Evolutionary conservation across 2,113 vertebrate genomes (phyloP).

Genomic region (Eolophus roseicapilla): DNA sequence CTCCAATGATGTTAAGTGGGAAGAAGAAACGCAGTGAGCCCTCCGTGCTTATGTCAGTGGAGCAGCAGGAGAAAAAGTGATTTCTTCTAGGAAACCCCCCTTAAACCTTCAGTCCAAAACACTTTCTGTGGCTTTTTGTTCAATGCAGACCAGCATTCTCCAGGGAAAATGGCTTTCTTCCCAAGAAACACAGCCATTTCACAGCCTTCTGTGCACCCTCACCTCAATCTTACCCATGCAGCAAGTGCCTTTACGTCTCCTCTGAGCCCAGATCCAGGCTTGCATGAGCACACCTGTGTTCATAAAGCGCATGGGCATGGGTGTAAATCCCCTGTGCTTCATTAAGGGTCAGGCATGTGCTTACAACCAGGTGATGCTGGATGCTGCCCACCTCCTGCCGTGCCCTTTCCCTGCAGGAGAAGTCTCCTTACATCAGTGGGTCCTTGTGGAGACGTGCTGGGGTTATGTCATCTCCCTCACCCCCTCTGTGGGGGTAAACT

Average conservation of each 20-base stretch:
- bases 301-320: accelerated
- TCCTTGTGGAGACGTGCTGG: neutral
- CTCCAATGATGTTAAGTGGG: neutral
- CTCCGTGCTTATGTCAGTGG: neutral
- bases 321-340: neutral
- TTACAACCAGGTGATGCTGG: neutral
- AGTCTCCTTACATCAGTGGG: accelerated
- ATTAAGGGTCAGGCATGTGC: neutral
- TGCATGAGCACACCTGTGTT: neutral
- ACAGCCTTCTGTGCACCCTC: neutral
- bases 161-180: neutral
- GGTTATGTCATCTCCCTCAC: neutral
- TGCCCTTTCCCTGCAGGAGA: neutral
- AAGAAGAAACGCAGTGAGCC: neutral
- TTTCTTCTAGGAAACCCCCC: neutral
- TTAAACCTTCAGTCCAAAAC: neutral
- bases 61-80: neutral
- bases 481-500: neutral
- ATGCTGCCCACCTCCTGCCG: neutral
- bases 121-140: neutral
- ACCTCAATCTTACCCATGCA: neutral
- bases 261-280: neutral
- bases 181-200: neutral
- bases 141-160: neutral
- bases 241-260: too few species aligned